These are phyloP conservation scores for Oncorhynchus tshawytscha DNA, from an alignment of 2,113 vertebrate species.

Conservation along the genomic window DNA sequence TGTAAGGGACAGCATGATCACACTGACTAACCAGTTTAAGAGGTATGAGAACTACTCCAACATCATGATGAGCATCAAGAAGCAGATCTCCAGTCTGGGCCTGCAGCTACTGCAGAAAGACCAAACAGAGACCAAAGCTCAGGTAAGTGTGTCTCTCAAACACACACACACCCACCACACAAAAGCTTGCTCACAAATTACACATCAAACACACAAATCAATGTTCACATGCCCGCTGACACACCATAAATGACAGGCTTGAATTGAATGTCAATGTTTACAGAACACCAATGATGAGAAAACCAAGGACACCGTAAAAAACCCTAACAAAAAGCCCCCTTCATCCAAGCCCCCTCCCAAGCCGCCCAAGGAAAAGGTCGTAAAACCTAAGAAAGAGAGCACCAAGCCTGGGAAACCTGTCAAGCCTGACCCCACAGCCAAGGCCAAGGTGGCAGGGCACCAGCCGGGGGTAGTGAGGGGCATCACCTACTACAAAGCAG, in stretches of 20 bases:
- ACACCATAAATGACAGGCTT: background rate
- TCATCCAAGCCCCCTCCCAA: constrained; percentile 63
- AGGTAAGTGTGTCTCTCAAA: constrained; percentile 68
- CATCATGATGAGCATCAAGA: constrained; percentile 94
- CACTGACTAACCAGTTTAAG: constrained; percentile 85
- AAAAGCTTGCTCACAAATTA: background rate
- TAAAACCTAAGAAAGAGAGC: constrained; percentile 84
- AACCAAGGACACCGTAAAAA: constrained; percentile 73
- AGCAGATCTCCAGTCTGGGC: constrained; percentile 90
- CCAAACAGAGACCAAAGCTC: constrained; percentile 74
- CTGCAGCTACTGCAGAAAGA: constrained; percentile 95
- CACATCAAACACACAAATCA: no score
- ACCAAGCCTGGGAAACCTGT: constrained; percentile 52
- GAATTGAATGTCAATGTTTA: constrained; percentile 30
- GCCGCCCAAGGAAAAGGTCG: constrained; percentile 79
- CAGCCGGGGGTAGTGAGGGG: constrained; percentile 86
- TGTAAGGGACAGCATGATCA: constrained; percentile 86
- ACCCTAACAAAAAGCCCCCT: constrained; percentile 72
- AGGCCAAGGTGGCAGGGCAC: constrained; percentile 72
- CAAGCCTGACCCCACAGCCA: constrained; percentile 76
- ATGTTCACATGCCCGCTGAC: background rate
- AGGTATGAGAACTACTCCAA: constrained; percentile 93
- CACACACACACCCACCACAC: constrained; percentile 4
- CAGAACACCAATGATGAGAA: constrained; percentile 79
- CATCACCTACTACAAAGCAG: constrained; percentile 93